These are phyloP conservation scores for Onthophagus sagittarius DNA, from an alignment of 2,888 invertebrate genomes.

Conservation along the genomic window DNA sequence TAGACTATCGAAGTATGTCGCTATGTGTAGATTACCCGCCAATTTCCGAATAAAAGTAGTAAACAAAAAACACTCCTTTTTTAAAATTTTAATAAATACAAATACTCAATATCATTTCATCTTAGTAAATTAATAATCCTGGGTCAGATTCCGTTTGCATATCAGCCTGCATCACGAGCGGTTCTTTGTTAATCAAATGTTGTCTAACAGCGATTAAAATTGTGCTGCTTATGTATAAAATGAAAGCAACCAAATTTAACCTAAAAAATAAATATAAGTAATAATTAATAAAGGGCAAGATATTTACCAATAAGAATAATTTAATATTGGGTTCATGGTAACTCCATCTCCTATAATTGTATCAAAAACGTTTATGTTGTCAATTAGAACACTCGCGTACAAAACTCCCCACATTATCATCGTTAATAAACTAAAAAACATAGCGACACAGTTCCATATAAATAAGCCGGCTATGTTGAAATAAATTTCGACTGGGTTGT, in stretches of 20 bases:
- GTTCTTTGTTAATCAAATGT: constrained; percentile 22
- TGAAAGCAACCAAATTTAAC: constrained; percentile 2
- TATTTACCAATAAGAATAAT: constrained; percentile 50
- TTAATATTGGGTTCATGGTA: constrained; percentile 41
- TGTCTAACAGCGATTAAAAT: constrained; percentile 20
- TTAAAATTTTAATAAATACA: not conserved
- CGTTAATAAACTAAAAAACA: constrained; percentile 36
- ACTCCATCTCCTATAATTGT: constrained; percentile 39
- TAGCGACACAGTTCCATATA: constrained; percentile 57
- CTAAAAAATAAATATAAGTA: constrained; percentile 11
- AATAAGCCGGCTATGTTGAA: constrained; percentile 58
- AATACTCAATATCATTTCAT: not conserved
- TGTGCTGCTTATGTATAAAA: constrained; percentile 17
- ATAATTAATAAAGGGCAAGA: not conserved
- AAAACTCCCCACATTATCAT: constrained; percentile 47
- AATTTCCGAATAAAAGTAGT: too few species aligned
- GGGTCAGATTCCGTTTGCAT: constrained; percentile 21
- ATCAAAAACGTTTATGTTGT: constrained; percentile 46
- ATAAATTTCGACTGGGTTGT: constrained; percentile 57
- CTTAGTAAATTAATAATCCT: constrained; percentile 3
- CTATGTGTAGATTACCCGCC: too few species aligned
- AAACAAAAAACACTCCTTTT: too few species aligned
- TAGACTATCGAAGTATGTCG: too few species aligned
- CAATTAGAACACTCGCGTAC: constrained; percentile 38
- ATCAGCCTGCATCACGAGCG: constrained; percentile 15